Base-by-base conservation (phyloP, 2,113 vertebrate genomes). In the Athene cunicularia region DNA sequence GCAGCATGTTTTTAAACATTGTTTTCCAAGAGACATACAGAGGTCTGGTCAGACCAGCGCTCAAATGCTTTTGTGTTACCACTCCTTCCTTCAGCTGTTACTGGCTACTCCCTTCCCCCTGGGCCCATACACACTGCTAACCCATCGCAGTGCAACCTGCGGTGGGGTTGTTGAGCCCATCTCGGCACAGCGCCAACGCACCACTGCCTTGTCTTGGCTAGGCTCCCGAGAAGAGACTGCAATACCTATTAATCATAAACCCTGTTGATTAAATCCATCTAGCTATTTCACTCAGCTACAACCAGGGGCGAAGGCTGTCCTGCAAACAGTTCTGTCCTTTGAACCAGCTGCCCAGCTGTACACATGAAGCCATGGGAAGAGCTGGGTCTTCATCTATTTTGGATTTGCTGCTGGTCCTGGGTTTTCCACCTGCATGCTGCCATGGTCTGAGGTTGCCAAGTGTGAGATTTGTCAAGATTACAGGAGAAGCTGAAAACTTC, bases 31-130 rank as follows among this genome's bases (percentile, higher is more conserved):
- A 49, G 70, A 77, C 27, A 39, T 8, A 49, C 19, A n/a, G 33
- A 32, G 9, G 0, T 60, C 84, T 56, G 43, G 71, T 85, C 93
- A 90, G 70, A 62, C 0, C 2, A 93, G 56, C 11, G 27, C 35
- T 91, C 43, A 28, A 35, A 49, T 4, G 20, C 20, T 74, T 94
- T 84, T 63, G 52, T 13, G 35, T 75, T 88, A 52, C 70, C 74
- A 79, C 43, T 85, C 89, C 80, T 91, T 85, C 62, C 66, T 68
- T 91, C 74, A 72, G 87, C 93, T 94, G 77, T 72, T 85, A 5
- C 81, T 41, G 66, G 73, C 90, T 82, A 52, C 92, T 94, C 91
- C 90, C 87, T 80, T 56, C 22, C 84, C 88, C 77, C 58, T 32
- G 81, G 87, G 89, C 19, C 90, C 3, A 4, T 22, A 13, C 19